phyloP scores from a whole-genome alignment of 2,888 invertebrate species.

The Laothoe populi region DNA sequence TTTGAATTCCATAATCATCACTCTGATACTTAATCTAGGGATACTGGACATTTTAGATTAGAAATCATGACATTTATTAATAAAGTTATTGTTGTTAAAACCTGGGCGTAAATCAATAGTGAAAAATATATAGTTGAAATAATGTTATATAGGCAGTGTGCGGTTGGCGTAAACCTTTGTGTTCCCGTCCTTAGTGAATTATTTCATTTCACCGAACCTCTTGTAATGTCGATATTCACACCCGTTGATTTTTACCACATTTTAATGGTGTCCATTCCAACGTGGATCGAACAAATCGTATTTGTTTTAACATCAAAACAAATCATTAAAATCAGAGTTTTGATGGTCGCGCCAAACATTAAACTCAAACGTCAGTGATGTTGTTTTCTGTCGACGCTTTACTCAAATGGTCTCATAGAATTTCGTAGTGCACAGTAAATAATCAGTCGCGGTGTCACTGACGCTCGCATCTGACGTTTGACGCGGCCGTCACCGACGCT shows the following conservation, averaged over 20 bases:
- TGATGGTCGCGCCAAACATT: too few relatives aligned
- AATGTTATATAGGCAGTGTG: slow-evolving; percentile 49
- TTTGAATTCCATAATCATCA: slow-evolving; percentile 33
- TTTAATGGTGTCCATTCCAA: slow-evolving; percentile 64
- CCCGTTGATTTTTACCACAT: slow-evolving; percentile 15
- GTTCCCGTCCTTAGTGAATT: slow-evolving; percentile 82
- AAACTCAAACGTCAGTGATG: too few relatives aligned
- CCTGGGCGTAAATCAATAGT: slow-evolving; percentile 24
- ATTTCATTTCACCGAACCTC: slow-evolving; percentile 54
- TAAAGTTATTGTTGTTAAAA: slow-evolving; percentile 21
- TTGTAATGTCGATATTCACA: slow-evolving; percentile 52
- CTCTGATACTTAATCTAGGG: slow-evolving; percentile 35
- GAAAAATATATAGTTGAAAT: slow-evolving; percentile 19
- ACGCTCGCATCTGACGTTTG: too few relatives aligned
- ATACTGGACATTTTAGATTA: slow-evolving; percentile 35
- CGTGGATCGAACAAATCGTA: slow-evolving; percentile 62
- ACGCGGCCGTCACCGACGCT: too few relatives aligned
- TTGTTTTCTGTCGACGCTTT: too few relatives aligned
- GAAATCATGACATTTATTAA: slow-evolving; percentile 31
- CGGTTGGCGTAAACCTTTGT: slow-evolving; percentile 66
- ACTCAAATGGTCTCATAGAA: too few relatives aligned
- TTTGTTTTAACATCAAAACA: slow-evolving; percentile 55
- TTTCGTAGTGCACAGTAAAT: too few relatives aligned
- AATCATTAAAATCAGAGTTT: too few relatives aligned
- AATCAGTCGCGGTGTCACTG: too few relatives aligned